Evolutionary conservation across 2,888 invertebrate species (phyloP).

Genomic region (Salticus scenicus): DNA sequence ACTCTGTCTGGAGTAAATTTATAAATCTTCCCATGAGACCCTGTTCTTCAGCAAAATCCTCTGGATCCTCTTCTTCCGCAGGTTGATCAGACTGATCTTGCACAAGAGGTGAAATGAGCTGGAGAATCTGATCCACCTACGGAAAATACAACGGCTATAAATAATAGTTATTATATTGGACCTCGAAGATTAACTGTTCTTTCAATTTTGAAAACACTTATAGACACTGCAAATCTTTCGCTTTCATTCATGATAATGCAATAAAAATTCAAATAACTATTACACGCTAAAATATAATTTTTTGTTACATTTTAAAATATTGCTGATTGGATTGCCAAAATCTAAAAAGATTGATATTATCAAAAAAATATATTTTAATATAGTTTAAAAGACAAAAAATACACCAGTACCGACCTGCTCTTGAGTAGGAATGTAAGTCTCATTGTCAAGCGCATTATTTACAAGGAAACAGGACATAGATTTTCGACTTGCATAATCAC

Average conservation of each 20-base stretch:
- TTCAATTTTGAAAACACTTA: too few relatives aligned
- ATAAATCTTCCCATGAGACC: slow-evolving; percentile 85
- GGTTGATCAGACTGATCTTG: slow-evolving; percentile 87
- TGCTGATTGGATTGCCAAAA: too few relatives aligned
- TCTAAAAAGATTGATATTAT: too few relatives aligned
- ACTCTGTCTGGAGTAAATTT: slow-evolving; percentile 77
- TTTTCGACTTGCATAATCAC: slow-evolving; percentile 91
- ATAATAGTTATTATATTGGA: not conserved
- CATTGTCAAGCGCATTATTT: slow-evolving; percentile 91
- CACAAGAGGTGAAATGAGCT: slow-evolving; percentile 89
- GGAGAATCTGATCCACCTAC: slow-evolving; percentile 84
- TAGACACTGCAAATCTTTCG: too few relatives aligned
- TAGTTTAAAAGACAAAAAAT: too few relatives aligned
- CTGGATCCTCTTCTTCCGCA: slow-evolving; percentile 86
- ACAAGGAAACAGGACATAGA: slow-evolving; percentile 91
- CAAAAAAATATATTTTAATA: too few relatives aligned
- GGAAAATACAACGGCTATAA: slow-evolving; percentile 48
- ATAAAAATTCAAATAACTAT: too few relatives aligned
- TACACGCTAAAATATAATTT: too few relatives aligned
- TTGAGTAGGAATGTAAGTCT: slow-evolving; percentile 88
- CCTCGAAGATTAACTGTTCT: too few relatives aligned
- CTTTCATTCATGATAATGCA: too few relatives aligned
- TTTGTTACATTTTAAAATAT: too few relatives aligned
- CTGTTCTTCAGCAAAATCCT: slow-evolving; percentile 97
- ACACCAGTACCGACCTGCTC: slow-evolving; percentile 86